A percentile compares a stretch with the other conserved stretches of the same genome.
These are phyloP conservation scores for Octodonta nipae DNA, from an alignment of 2,888 invertebrate genomes.

Conservation along the genomic window DNA sequence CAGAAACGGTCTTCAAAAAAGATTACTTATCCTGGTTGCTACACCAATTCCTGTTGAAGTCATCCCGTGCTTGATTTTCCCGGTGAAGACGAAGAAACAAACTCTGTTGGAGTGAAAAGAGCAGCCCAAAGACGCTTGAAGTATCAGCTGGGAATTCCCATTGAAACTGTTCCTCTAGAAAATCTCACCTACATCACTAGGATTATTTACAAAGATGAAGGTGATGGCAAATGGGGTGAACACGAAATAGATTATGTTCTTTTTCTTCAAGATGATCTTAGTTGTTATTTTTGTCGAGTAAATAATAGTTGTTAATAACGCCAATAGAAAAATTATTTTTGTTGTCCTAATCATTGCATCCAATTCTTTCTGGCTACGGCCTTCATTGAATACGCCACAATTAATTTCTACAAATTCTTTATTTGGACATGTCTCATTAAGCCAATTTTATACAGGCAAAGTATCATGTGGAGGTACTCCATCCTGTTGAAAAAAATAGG, in stretches of 20 bases:
- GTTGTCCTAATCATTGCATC: too few relatives aligned
- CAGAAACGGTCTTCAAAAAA: slow-evolving; percentile 80
- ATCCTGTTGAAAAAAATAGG: too few relatives aligned
- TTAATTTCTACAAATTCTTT: too few relatives aligned
- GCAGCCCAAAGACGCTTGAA: slow-evolving; percentile 81
- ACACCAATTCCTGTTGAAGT: slow-evolving; percentile 95
- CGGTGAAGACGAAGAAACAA: slow-evolving; percentile 55
- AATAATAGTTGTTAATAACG: too few relatives aligned
- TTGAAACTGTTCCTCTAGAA: slow-evolving; percentile 48
- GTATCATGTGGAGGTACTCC: too few relatives aligned
- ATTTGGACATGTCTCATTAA: too few relatives aligned
- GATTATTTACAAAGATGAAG: slow-evolving; percentile 73
- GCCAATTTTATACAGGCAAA: too few relatives aligned
- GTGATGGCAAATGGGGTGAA: slow-evolving; percentile 82
- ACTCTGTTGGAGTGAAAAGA: slow-evolving; percentile 57
- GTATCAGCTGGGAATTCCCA: slow-evolving; percentile 80
- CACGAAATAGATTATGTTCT: slow-evolving; percentile 95
- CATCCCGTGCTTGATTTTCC: slow-evolving; percentile 75
- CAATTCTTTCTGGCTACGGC: too few relatives aligned
- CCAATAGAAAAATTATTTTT: too few relatives aligned
- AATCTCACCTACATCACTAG: slow-evolving; percentile 74
- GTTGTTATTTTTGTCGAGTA: too few relatives aligned
- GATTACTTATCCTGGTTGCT: slow-evolving; percentile 74
- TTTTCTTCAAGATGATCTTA: too few relatives aligned
- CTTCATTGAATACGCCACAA: too few relatives aligned